Percentiles rank a stretch among this genome's conserved stretches.
Evolutionary conservation across 2,888 invertebrate genomes (phyloP).

Genomic region (Pyralis farinalis): DNA sequence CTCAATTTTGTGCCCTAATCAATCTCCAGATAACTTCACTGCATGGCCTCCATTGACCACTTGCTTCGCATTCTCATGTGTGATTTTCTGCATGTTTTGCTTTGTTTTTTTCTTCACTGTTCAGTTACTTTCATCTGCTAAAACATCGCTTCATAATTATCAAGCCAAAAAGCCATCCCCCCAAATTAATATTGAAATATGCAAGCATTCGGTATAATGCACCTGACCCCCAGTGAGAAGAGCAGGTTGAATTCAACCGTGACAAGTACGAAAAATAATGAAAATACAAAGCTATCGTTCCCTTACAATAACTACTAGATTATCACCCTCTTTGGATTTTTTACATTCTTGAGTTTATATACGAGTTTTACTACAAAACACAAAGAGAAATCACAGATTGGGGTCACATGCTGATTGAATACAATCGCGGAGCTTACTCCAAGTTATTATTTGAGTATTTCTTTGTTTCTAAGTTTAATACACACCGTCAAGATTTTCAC

Average conservation of each 20-base stretch:
- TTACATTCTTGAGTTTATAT: constrained; percentile 26
- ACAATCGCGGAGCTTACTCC: constrained; percentile 46
- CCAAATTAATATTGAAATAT: constrained; percentile 1
- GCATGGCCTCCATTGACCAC: constrained; percentile 36
- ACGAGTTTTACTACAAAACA: constrained; percentile 42
- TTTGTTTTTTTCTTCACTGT: not conserved
- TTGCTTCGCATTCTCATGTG: constrained; percentile 20
- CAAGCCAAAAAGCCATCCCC: not conserved
- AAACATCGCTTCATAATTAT: constrained; percentile 10
- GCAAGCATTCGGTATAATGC: constrained; percentile 28
- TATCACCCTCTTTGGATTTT: constrained; percentile 19
- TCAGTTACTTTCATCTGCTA: not conserved
- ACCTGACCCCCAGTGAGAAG: constrained; percentile 61
- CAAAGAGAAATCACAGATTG: constrained; percentile 77
- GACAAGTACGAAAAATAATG: constrained; percentile 52
- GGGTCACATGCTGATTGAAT: constrained; percentile 79
- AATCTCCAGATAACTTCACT: constrained; percentile 37
- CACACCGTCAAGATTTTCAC: constrained; percentile 13
- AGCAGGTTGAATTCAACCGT: constrained; percentile 64
- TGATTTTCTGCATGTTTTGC: constrained; percentile 28
- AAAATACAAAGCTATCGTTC: constrained; percentile 28
- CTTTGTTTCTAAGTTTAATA: constrained; percentile 18
- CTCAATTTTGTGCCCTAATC: constrained; percentile 43
- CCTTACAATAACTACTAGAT: constrained; percentile 16
- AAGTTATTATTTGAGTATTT: constrained; percentile 22